These are phyloP conservation scores for Diplodus puntazzo DNA, from an alignment of 2,797 vertebrate species.

Conservation along the genomic window DNA sequence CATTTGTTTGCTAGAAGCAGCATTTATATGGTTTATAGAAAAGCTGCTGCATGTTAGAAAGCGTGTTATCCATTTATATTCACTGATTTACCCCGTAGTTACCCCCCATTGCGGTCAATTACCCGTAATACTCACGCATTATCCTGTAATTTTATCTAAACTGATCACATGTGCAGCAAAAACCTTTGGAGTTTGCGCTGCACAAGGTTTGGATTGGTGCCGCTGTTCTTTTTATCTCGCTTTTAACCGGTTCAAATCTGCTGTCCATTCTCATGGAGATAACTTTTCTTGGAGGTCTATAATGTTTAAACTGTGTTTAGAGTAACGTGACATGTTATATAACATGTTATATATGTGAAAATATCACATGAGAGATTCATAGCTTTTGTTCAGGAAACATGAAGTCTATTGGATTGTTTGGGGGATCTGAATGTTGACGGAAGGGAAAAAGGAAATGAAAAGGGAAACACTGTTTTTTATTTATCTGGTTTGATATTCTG, in stretches of 20 bases:
- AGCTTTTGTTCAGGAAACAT: too few relatives aligned
- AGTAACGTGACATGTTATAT: too few relatives aligned
- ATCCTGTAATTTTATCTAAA: conserved; percentile 3
- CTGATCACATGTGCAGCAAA: not conserved
- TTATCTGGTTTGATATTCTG: too few relatives aligned
- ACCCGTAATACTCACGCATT: conserved; percentile 7
- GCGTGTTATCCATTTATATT: conserved; percentile 28
- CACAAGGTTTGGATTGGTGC: not conserved
- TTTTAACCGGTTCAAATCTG: not conserved
- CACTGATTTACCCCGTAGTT: conserved; percentile 11
- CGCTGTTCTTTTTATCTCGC: not conserved
- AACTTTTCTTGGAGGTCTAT: too few relatives aligned
- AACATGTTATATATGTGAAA: too few relatives aligned
- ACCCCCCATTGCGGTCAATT: not conserved
- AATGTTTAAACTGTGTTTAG: too few relatives aligned
- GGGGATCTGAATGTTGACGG: too few relatives aligned
- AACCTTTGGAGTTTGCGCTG: not conserved
- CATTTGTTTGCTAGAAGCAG: conserved; percentile 32
- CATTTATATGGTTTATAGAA: conserved; percentile 22
- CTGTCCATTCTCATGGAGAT: too few relatives aligned
- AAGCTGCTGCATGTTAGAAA: conserved; percentile 14
- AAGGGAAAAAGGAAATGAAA: too few relatives aligned
- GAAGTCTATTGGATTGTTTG: too few relatives aligned
- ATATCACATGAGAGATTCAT: too few relatives aligned
- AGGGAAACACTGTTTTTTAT: too few relatives aligned